phyloP scores from a whole-genome alignment of 2,888 invertebrate genomes.

The Dichetophora obliterata region DNA sequence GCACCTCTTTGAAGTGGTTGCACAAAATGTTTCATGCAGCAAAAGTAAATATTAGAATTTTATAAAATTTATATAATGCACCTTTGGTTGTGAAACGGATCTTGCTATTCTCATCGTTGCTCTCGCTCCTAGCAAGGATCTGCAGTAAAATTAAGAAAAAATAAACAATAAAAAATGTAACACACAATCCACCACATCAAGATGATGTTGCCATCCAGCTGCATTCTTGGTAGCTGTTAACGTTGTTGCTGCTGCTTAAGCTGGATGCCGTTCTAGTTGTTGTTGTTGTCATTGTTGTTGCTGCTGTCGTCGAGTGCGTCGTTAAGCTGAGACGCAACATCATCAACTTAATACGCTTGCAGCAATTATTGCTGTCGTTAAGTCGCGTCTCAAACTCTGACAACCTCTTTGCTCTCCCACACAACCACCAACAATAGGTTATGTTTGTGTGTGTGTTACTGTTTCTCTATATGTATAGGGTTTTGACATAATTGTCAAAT shows the following conservation, averaged over 20 bases:
- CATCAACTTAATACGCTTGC: conserved; percentile 19
- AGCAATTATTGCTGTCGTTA: conserved; percentile 32
- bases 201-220: neutral
- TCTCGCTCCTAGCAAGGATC: too few relatives aligned
- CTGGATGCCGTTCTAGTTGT: neutral
- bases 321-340: conserved; percentile 18
- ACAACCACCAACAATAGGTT: neutral
- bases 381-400: conserved; percentile 15
- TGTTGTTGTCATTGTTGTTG: conserved; percentile 2
- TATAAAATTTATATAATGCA: too few relatives aligned
- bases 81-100: too few relatives aligned
- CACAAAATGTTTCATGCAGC: conserved; percentile 16
- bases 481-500: conserved; percentile 59
- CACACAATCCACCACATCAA: neutral
- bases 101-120: too few relatives aligned
- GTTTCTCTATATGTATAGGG: neutral
- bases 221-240: neutral
- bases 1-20: neutral
- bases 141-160: neutral
- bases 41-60: neutral
- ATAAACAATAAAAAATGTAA: neutral
- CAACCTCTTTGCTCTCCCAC: neutral
- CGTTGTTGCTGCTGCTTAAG: neutral
- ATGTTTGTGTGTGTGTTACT: neutral
- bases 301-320: conserved; percentile 9